phyloP scores from a whole-genome alignment of 1,140 invertebrate genomes.

The Hyles euphorbiae region DNA sequence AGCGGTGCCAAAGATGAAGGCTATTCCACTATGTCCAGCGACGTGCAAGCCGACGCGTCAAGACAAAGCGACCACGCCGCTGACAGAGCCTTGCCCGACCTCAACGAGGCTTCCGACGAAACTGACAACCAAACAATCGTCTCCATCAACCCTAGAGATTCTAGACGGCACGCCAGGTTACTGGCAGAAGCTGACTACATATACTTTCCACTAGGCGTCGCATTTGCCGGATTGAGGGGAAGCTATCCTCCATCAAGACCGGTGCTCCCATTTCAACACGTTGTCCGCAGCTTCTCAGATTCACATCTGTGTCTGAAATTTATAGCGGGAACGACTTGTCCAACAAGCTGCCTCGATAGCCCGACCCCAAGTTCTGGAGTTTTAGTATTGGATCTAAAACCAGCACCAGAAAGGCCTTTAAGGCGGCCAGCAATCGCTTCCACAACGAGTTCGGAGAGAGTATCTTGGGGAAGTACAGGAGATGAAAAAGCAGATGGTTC shows the following conservation, averaged over 20 bases:
- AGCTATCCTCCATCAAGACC: conserved; percentile 82
- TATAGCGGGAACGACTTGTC: conserved; percentile 74
- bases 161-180: conserved; percentile 71
- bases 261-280: conserved; percentile 82
- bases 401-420: conserved; percentile 62
- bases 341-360: conserved; percentile 74
- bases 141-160: conserved; percentile 73
- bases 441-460: conserved; percentile 69
- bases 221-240: conserved; percentile 80
- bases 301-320: conserved; percentile 83
- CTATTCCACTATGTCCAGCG: conserved; percentile 93
- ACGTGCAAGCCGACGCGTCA: conserved; percentile 84
- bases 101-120: conserved; percentile 84
- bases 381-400: conserved; percentile 74
- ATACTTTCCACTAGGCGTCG: conserved; percentile 81
- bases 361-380: conserved; percentile 77
- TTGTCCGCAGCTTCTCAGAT: conserved; percentile 83
- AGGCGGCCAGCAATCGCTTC: conserved; percentile 59
- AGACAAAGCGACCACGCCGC: conserved; percentile 75
- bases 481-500: conserved; percentile 77
- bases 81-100: conserved; percentile 79
- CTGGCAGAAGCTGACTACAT: conserved; percentile 79
- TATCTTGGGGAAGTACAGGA: conserved; percentile 76
- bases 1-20: conserved; percentile 89
- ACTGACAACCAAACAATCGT: conserved; percentile 77